Base-by-base conservation (phyloP, 2,113 vertebrate species). In the Balaeniceps rex region DNA sequence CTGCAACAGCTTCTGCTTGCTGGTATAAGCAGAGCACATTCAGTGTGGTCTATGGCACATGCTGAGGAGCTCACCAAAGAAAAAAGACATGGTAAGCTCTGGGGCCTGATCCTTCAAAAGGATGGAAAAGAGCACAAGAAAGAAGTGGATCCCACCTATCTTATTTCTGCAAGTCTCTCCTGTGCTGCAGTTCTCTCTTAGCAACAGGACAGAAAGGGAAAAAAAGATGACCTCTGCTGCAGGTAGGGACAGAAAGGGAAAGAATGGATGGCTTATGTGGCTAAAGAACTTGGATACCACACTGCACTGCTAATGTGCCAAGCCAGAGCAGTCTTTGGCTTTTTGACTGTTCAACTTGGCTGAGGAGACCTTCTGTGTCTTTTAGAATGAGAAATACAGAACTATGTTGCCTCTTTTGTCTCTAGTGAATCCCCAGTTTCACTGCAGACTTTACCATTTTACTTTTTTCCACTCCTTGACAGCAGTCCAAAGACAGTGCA, bases 1-100 rank as follows among this genome's bases (percentile, higher is more conserved):
- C 36, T 49, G 69, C 40, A 26, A 12, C 3, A 15, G 2, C 85
- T 74, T 60, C 63, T 0, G 0, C 68, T n/a, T 23, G 15, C 38
- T 38, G 40, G 34, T 31, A 10, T 4, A 2, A 51, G 54, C 65
- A 66, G 57, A 75, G 31, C 10, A 1, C 8, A 3, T 40, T 36
- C 52, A 31, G 29, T 6, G 14, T 2, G 3, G 40, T 25, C 22
- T 21, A 4, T 47, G 46, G 66, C 42, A 31, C n/a, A 47, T 23
- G 21, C 36, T 1, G 0, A 70, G 75, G 40, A 44, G 31, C 40
- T 87, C 58, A 8, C 21, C 34, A 17, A 23, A 36, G 54, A 23
- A n/a, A 7, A 51, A 34, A 36, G 52, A 33, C 52, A 34, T 0
- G 0, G 28, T 52, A 28, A 76, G 52, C 14, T 55, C 72, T 51